phyloP scores from a whole-genome alignment of 2,888 invertebrate genomes.

The Sarcophaga subvicina region DNA sequence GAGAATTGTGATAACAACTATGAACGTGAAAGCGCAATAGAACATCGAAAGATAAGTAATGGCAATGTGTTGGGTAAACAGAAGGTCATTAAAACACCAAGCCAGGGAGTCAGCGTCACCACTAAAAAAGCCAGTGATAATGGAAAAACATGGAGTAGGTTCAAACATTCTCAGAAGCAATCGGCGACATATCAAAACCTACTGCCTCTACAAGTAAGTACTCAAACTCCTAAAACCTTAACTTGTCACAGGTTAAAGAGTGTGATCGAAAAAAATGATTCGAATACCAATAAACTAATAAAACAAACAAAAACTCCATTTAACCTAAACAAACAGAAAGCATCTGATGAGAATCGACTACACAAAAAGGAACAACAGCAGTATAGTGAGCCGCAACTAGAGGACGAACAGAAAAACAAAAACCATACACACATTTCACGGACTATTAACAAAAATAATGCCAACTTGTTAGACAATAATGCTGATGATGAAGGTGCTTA shows the following conservation, averaged over 20 bases:
- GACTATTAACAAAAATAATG: neutral
- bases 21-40: constrained; percentile 39
- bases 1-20: constrained; percentile 35
- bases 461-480: constrained; percentile 12
- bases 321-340: neutral
- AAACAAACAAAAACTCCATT: neutral
- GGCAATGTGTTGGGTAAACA: constrained; percentile 1
- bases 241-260: neutral
- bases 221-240: neutral
- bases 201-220: neutral
- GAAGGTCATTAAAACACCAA: constrained; percentile 36
- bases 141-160: neutral
- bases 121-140: neutral
- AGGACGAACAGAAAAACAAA: neutral
- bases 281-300: constrained; percentile 14
- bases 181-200: neutral
- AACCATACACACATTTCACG: neutral
- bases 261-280: neutral
- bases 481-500: constrained; percentile 31
- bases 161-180: neutral
- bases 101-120: constrained; percentile 3
- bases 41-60: constrained; percentile 50
- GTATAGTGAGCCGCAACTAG: neutral
- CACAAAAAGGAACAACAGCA: neutral
- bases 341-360: neutral